These are phyloP conservation scores for Dimorphilus gyrociliatus DNA, from an alignment of 2,888 invertebrate genomes.

Conservation along the genomic window DNA sequence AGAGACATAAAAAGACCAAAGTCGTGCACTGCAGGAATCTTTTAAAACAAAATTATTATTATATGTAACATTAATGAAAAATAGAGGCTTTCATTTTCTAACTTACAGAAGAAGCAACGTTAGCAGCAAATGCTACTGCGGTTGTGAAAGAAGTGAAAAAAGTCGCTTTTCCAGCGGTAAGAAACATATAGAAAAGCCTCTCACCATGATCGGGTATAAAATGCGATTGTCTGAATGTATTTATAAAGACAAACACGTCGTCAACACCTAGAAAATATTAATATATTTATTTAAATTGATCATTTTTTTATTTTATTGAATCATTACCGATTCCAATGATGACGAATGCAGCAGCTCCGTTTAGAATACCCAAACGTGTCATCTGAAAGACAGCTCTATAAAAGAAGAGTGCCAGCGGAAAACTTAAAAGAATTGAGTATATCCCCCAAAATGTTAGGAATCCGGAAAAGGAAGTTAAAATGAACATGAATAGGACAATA, in stretches of 20 bases:
- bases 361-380: slow-evolving; percentile 23
- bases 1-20: slow-evolving; percentile 32
- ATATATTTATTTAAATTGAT: background rate
- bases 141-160: slow-evolving; percentile 33
- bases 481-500: slow-evolving; percentile 22
- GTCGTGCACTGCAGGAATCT: slow-evolving; percentile 32
- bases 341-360: slow-evolving; percentile 30
- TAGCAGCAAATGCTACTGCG: slow-evolving; percentile 30
- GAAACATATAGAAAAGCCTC: slow-evolving; percentile 18
- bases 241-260: slow-evolving; percentile 32
- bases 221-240: slow-evolving; percentile 25
- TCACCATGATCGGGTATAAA: slow-evolving; percentile 14
- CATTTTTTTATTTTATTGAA: background rate
- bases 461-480: slow-evolving; percentile 25
- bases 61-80: no score
- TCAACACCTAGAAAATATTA: slow-evolving; percentile 23
- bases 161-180: slow-evolving; percentile 28
- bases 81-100: background rate
- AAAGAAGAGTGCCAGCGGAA: slow-evolving; percentile 27
- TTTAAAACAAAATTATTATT: slow-evolving; percentile 6
- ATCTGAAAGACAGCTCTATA: slow-evolving; percentile 23
- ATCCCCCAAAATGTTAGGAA: slow-evolving; percentile 25
- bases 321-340: slow-evolving; percentile 31
- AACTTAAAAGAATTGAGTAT: slow-evolving; percentile 20
- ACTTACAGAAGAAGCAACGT: slow-evolving; percentile 26